Conservation (phyloP, 2,888 invertebrate species). For the Prosapia bicincta region DNA sequence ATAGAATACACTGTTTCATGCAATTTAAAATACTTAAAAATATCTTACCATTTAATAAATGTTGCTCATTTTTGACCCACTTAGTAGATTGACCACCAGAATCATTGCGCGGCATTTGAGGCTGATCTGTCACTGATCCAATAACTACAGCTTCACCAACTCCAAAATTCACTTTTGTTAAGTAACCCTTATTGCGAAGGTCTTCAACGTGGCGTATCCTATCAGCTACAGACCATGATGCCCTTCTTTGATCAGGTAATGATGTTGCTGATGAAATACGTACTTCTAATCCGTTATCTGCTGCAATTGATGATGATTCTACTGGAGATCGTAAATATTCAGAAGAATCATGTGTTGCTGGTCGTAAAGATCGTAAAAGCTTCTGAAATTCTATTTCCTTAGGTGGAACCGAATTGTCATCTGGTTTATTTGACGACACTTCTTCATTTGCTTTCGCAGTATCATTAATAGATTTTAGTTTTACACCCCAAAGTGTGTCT, state of each 20-base stretch:
- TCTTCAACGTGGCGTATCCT: constrained; percentile 51
- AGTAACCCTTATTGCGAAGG: constrained; percentile 49
- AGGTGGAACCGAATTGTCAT: background rate
- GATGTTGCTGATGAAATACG: constrained; percentile 34
- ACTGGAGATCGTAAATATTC: background rate
- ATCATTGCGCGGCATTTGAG: background rate
- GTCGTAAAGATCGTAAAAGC: constrained; percentile 43
- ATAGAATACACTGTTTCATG: background rate
- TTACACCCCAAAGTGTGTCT: constrained; percentile 11
- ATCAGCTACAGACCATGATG: constrained; percentile 50
- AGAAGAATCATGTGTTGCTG: constrained; percentile 38
- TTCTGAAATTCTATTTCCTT: constrained; percentile 45
- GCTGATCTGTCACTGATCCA: constrained; percentile 31
- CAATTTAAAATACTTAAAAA: background rate
- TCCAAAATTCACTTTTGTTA: constrained; percentile 57
- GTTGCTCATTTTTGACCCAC: constrained; percentile 9
- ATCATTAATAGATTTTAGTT: constrained; percentile 11
- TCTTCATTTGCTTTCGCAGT: background rate
- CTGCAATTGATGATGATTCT: constrained; percentile 27
- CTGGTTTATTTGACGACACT: background rate
- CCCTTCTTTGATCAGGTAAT: constrained; percentile 36
- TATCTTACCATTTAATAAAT: constrained; percentile 17
- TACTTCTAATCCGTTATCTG: constrained; percentile 36
- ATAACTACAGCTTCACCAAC: constrained; percentile 49
- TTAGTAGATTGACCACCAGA: constrained; percentile 7